Evolutionary conservation across 2,888 invertebrate genomes (phyloP), one percentile per base, ranked within the genome.

Genomic region (Cheilosia vulpina): DNA sequence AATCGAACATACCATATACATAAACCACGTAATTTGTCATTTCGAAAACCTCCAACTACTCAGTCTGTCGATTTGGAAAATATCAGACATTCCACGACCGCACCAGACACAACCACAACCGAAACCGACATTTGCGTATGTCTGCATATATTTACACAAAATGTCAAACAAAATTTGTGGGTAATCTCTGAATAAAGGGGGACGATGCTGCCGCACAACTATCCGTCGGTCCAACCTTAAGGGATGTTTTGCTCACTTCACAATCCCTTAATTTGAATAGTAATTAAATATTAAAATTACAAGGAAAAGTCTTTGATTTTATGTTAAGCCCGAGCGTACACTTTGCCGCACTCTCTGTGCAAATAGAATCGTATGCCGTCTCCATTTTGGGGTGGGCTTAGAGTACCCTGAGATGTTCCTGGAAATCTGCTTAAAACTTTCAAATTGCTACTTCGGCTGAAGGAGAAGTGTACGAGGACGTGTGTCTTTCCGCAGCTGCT

Each of bases 251-350:
- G 31, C 50, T 43, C 68, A 69, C 79, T 80, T 69, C 76, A 50
- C 81, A 77, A 85, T 76, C 85, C 85, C 85, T 72, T 85, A 76
- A 85, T 85, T 85, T 85, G 76, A 85, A 85, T 85, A 77, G 76
- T 85, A 81, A 85, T 85, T 85, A 85, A 85, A 85, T 85, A 85
- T 85, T 85, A 85, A 85, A 85, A 85, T 85, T 81, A 85, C 85
- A 85, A 81, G 85, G 81, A 85, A 85, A 81, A 81, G 85, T 85
- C 85, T 85, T 81, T 85, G 85, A 85, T 85, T 85, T 81, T 81
- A 85, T 72, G 85, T 76, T 85, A 85, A 85, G 85, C 81, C 76
- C 55, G 72, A 68, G 63, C 77, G 85, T 81, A 85, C 81, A 81
- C 76, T 81, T 72, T 9, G 31, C 72, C 77, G 72, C 31, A 31